Evolutionary conservation across 2,888 invertebrate species (phyloP), one percentile per base, ranked within the genome.

Genomic region (Amphipoea lucens): DNA sequence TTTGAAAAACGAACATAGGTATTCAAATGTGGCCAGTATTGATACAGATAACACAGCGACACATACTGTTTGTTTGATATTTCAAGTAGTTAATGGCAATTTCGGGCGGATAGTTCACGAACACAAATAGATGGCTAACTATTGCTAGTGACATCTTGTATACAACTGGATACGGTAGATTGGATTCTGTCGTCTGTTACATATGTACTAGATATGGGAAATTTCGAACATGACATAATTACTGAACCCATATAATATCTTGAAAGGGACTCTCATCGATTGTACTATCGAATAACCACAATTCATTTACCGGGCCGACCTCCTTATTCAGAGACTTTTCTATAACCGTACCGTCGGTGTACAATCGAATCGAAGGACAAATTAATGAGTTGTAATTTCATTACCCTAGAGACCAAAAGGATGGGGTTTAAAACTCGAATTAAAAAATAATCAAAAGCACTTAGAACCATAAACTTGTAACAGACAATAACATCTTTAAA

Each of bases 251-350:
- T 83, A 63, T 81, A 81, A 83, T 80, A 76, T 83, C 83, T 48
- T 80, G 77, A 80, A 83, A 83, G 83, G 80, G 83, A 62, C 71
- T 65, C 67, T 79, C 84, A 62, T 70, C 66, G n/a, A n/a, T n/a
- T n/a, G 60, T 84, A 62, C 84, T 84, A 84, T 82, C 62, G 67
- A 68, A 71, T 79, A 68, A 82, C 84, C 79, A 79, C 84, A 84
- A 79, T 72, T 84, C 79, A 82, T 79, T 82, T 82, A 81, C 62
- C n/a, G 77, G 45, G 40, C 14, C 83, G 78, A 77, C 83, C 83
- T 83, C 77, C 83, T 77, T 14, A 81, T 83, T 83, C 54, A 83
- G 48, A 63, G 76, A 81, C 40, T 81, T 83, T 81, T 68, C 68
- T 40, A 77, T 77, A 68, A 40, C 83, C 51, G 12, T 54, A 45